Conservation (phyloP, 2,888 invertebrate species). For the Anticlea derivata region DNA sequence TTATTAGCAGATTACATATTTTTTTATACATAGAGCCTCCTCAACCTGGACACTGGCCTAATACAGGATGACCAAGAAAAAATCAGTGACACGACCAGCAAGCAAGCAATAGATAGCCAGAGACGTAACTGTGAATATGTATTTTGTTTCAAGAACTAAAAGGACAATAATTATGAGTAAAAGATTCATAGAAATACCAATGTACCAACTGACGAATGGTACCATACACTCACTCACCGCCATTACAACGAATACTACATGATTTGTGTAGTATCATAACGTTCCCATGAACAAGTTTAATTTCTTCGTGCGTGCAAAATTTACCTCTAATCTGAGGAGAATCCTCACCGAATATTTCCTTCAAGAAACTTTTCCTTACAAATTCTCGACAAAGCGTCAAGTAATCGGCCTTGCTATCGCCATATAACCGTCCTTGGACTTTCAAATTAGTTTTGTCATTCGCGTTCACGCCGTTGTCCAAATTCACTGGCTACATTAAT, state of each 20-base stretch:
- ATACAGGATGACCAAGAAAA: no score
- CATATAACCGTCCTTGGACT: constrained; percentile 23
- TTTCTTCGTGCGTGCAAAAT: no score
- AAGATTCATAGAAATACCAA: background rate
- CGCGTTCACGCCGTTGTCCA: constrained; percentile 29
- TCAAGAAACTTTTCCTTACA: constrained; percentile 1
- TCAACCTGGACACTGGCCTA: no score
- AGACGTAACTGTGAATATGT: background rate
- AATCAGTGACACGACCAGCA: no score
- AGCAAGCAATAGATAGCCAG: background rate
- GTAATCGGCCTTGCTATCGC: constrained; percentile 11
- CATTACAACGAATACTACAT: no score
- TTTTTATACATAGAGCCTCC: no score
- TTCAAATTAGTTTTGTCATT: constrained; percentile 32
- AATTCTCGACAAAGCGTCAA: constrained; percentile 3
- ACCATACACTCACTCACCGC: no score
- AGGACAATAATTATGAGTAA: background rate
- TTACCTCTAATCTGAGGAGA: no score
- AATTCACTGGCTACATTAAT: constrained; percentile 35
- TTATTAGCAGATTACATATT: constrained; percentile 6
- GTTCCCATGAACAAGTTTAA: no score
- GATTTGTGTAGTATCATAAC: no score
- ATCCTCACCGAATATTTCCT: background rate
- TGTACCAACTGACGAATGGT: background rate
- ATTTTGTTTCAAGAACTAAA: background rate